Percentiles rank a stretch among this genome's conserved stretches.
Evolutionary conservation across 2,797 vertebrate species (phyloP).

Genomic region (Danio jaintianensis): DNA sequence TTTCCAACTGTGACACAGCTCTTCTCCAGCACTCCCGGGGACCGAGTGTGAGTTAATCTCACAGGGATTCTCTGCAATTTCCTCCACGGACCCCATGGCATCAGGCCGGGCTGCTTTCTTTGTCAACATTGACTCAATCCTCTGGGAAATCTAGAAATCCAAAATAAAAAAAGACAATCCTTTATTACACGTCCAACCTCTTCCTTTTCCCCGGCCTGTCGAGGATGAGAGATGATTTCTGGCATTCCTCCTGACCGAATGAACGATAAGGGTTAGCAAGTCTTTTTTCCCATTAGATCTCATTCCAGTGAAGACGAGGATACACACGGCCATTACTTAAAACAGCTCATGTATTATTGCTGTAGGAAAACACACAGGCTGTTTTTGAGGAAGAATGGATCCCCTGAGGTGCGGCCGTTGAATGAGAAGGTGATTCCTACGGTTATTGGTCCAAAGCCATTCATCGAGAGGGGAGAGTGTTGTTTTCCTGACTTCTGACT

Average conservation of each 20-base stretch:
- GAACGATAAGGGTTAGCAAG: constrained; percentile 34
- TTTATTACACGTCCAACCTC: constrained; percentile 50
- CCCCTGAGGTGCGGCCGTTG: constrained; percentile 39
- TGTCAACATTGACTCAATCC: constrained; percentile 34
- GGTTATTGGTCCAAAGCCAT: constrained; percentile 40
- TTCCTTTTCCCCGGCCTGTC: constrained; percentile 16
- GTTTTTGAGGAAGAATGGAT: constrained; percentile 41
- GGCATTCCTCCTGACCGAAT: constrained; percentile 36
- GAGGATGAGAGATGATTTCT: constrained; percentile 18
- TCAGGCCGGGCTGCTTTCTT: constrained; percentile 38
- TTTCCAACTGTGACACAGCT: constrained; percentile 27
- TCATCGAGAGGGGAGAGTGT: constrained; percentile 26
- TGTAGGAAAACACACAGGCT: constrained; percentile 27
- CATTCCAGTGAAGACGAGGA: constrained; percentile 31
- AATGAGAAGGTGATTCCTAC: constrained; percentile 37
- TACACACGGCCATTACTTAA: constrained; percentile 35
- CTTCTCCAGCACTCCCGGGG: constrained; percentile 3
- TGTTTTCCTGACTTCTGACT: constrained; percentile 56
- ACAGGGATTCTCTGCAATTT: constrained; percentile 54
- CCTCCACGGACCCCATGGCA: constrained; percentile 41
- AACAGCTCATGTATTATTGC: constrained; percentile 49
- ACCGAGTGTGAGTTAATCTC: constrained; percentile 44
- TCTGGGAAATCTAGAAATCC: constrained; percentile 34
- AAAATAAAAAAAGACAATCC: constrained; percentile 47
- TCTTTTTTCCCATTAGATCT: constrained; percentile 50